Percentiles rank a stretch among this genome's conserved stretches.
phyloP scores from a whole-genome alignment of 1,140 invertebrate species.

The Calephelis virginiensis region DNA sequence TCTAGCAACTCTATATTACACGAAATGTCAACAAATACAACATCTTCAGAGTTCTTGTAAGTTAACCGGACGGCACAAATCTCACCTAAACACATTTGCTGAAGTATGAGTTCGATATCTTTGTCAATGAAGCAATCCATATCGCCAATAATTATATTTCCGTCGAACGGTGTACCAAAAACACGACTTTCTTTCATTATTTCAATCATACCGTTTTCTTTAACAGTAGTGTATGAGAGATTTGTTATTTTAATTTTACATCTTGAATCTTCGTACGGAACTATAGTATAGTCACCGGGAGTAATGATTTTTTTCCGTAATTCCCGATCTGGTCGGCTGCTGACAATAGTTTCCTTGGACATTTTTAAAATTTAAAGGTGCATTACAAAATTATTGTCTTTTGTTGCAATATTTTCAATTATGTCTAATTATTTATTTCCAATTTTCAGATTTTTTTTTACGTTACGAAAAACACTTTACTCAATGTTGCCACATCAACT shows the following conservation, averaged over 20 bases:
- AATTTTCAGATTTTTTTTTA: no score
- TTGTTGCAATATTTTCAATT: neutral
- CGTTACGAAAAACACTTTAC: no score
- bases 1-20: slow-evolving; percentile 58
- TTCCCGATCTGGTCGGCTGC: slow-evolving; percentile 60
- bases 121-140: slow-evolving; percentile 57
- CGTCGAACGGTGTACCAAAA: slow-evolving; percentile 54
- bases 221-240: slow-evolving; percentile 37
- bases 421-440: no score
- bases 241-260: slow-evolving; percentile 52
- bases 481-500: no score
- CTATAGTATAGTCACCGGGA: slow-evolving; percentile 57
- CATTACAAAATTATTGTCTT: slow-evolving; percentile 16
- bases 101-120: slow-evolving; percentile 60
- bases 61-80: slow-evolving; percentile 41
- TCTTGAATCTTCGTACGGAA: slow-evolving; percentile 68
- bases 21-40: slow-evolving; percentile 46
- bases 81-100: slow-evolving; percentile 65
- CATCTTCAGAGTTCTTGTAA: slow-evolving; percentile 47
- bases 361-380: slow-evolving; percentile 6
- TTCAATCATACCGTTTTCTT: slow-evolving; percentile 38
- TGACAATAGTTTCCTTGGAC: slow-evolving; percentile 42
- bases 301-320: slow-evolving; percentile 53
- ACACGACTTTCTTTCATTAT: slow-evolving; percentile 53
- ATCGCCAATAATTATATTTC: slow-evolving; percentile 64